Evolutionary conservation across 2,797 vertebrate genomes (phyloP).

Genomic region (Melopsittacus undulatus): DNA sequence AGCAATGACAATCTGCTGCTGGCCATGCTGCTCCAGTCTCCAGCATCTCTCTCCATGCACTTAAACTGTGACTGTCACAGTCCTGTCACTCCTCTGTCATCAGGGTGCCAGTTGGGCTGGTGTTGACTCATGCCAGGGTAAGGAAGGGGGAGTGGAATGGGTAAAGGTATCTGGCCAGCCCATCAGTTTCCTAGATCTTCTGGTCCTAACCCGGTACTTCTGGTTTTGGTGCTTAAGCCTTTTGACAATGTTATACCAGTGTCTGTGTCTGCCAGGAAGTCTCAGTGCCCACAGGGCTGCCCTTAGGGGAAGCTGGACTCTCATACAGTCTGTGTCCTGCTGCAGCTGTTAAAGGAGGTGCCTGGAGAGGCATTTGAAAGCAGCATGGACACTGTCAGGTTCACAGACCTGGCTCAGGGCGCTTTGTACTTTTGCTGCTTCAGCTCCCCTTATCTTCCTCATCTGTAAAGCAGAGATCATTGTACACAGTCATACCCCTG

Average conservation of each 20-base stretch:
- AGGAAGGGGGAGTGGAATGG: not conserved
- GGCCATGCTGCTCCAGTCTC: not conserved
- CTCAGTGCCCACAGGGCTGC: not conserved
- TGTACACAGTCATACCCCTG: not conserved
- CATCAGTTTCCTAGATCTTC: not conserved
- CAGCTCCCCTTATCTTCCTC: not conserved
- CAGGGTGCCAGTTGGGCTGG: not conserved
- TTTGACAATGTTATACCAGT: accelerated
- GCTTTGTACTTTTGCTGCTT: not conserved
- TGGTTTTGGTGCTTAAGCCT: not conserved
- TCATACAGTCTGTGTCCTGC: not conserved
- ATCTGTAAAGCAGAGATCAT: not conserved
- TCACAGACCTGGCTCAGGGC: not conserved
- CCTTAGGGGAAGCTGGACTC: not conserved
- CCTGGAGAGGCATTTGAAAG: not conserved
- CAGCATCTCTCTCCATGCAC: not conserved
- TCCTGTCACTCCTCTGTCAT: not conserved
- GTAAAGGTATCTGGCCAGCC: not conserved
- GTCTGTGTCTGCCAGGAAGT: not conserved
- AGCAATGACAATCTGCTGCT: not conserved
- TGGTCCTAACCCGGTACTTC: not conserved
- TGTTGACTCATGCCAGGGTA: not conserved
- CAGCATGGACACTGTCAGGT: not conserved
- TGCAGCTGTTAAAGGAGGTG: not conserved
- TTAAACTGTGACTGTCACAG: not conserved